phyloP scores from a whole-genome alignment of 1,140 invertebrate genomes.

The Charaxes varanes region DNA sequence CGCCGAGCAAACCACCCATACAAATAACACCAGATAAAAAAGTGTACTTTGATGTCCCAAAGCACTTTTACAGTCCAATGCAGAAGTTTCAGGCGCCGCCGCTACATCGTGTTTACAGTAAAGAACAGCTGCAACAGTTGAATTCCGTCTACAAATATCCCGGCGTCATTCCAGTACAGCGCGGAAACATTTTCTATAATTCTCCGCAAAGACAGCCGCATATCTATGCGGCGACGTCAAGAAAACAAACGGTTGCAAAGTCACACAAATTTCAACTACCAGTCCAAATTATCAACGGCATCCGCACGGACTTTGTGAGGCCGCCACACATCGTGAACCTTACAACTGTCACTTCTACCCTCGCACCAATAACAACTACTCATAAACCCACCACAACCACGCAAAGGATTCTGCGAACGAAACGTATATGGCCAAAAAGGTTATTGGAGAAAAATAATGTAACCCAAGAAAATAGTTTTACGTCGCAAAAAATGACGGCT shows the following conservation, averaged over 20 bases:
- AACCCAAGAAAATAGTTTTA: slow-evolving; percentile 21
- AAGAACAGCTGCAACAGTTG: slow-evolving; percentile 34
- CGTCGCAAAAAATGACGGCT: slow-evolving; percentile 16
- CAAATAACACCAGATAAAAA: slow-evolving; percentile 35
- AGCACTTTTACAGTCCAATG: slow-evolving; percentile 34
- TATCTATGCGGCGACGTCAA: slow-evolving; percentile 27
- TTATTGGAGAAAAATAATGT: slow-evolving; percentile 48
- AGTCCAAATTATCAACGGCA: slow-evolving; percentile 55
- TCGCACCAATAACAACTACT: too few species aligned
- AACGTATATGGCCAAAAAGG: slow-evolving; percentile 65
- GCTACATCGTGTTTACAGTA: slow-evolving; percentile 34
- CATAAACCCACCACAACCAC: too few species aligned
- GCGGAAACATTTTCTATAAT: slow-evolving; percentile 17
- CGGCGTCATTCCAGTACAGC: slow-evolving; percentile 43
- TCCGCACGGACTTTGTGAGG: slow-evolving; percentile 43
- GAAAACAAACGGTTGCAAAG: slow-evolving; percentile 30
- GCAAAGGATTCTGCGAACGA: slow-evolving; percentile 45
- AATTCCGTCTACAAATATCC: slow-evolving; percentile 51
- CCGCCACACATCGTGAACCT: slow-evolving; percentile 36
- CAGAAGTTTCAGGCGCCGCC: slow-evolving; percentile 30
- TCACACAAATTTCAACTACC: slow-evolving; percentile 55
- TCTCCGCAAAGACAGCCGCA: slow-evolving; percentile 6
- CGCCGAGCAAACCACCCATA: slow-evolving; percentile 56
- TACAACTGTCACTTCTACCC: slow-evolving; percentile 30
- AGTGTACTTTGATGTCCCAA: slow-evolving; percentile 31